These are phyloP conservation scores for Papilio elwesi DNA, from an alignment of 2,888 invertebrate species.

Conservation along the genomic window DNA sequence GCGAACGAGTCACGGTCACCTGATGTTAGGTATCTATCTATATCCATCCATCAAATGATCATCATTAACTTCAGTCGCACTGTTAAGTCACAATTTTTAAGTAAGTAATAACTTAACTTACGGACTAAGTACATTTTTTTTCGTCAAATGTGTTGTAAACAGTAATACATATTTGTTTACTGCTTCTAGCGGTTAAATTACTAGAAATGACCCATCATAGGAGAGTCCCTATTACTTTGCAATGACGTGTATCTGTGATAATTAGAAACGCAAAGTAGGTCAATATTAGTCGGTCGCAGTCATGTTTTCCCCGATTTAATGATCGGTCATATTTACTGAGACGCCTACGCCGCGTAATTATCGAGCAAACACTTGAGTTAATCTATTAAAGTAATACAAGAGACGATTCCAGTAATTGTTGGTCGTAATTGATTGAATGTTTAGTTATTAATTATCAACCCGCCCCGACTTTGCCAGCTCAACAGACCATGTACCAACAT, in stretches of 20 bases:
- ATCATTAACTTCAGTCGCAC: no score
- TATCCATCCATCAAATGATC: no score
- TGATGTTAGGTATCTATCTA: no score
- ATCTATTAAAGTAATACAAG: constrained; percentile 2
- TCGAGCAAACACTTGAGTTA: constrained; percentile 5
- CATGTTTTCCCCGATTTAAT: neutral
- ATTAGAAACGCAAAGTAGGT: constrained; percentile 2
- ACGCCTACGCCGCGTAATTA: neutral
- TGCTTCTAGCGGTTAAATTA: no score
- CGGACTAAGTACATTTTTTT: neutral
- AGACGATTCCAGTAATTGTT: neutral
- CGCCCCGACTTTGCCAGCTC: no score
- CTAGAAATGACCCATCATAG: neutral
- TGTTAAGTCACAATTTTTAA: no score
- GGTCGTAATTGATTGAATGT: neutral
- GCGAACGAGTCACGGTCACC: no score
- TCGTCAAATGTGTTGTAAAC: neutral
- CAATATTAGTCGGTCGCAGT: constrained; percentile 6
- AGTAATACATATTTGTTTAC: no score
- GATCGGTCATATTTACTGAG: neutral
- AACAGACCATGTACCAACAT: no score
- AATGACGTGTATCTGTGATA: neutral
- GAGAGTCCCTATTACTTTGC: neutral
- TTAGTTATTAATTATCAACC: neutral
- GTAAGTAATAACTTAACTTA: no score